A percentile compares a stretch with the other conserved stretches of the same genome.
phyloP scores from a whole-genome alignment of 2,113 vertebrate genomes.

The Morphnarchus princeps region DNA sequence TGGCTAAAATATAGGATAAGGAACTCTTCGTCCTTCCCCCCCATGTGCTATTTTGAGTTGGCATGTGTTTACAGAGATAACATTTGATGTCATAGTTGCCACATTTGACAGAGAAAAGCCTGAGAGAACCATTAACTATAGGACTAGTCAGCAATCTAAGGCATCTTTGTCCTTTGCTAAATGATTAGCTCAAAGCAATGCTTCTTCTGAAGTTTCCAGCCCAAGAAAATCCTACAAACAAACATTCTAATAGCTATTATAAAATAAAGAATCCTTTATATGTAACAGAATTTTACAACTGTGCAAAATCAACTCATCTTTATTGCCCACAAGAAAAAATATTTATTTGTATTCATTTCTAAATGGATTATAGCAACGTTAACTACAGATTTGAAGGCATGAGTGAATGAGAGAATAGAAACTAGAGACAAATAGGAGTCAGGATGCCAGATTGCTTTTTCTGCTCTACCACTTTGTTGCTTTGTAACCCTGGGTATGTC shows the following conservation, averaged over 20 bases:
- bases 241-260: conserved; percentile 62
- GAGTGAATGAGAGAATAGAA: background rate
- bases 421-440: background rate
- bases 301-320: conserved; percentile 46
- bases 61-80: conserved; percentile 66
- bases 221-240: conserved; percentile 46
- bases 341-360: conserved; percentile 12
- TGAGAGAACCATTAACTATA: conserved; percentile 69
- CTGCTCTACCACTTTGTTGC: background rate
- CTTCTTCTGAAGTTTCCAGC: conserved; percentile 34
- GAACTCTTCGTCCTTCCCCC: background rate
- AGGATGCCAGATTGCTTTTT: background rate
- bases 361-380: background rate
- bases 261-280: conserved; percentile 52
- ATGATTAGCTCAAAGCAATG: conserved; percentile 66
- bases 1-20: conserved; percentile 49
- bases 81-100: conserved; percentile 63
- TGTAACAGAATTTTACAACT: conserved; percentile 39
- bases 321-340: conserved; percentile 25
- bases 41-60: conserved; percentile 57
- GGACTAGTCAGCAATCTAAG: conserved; percentile 42
- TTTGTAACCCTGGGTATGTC: background rate
- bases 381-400: conserved; percentile 6
- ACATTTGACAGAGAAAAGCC: conserved; percentile 64
- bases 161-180: conserved; percentile 66